These are phyloP conservation scores for Lutraria lutraria DNA, from an alignment of 2,888 invertebrate genomes.

Conservation along the genomic window DNA sequence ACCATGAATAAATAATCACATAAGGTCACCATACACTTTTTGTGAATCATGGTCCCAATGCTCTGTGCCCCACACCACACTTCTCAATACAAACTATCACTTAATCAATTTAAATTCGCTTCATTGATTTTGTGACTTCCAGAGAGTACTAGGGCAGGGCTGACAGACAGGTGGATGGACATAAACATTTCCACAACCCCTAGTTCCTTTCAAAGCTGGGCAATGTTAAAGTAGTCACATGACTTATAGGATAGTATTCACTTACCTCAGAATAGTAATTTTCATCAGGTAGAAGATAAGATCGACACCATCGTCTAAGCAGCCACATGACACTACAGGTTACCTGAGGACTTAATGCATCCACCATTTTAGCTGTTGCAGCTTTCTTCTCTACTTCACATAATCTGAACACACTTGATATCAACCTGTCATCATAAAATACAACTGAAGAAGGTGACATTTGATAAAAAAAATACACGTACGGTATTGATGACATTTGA, in stretches of 20 bases:
- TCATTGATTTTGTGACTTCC: no score
- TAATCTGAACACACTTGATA: slow-evolving; percentile 91
- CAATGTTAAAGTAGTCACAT: background rate
- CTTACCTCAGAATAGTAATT: slow-evolving; percentile 89
- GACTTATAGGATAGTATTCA: background rate
- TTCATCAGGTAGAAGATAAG: slow-evolving; percentile 91
- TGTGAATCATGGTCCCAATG: no score
- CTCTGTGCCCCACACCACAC: no score
- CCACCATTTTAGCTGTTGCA: slow-evolving; percentile 90
- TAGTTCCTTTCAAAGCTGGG: no score
- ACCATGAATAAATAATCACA: no score
- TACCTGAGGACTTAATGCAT: slow-evolving; percentile 93
- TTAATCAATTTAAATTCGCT: no score
- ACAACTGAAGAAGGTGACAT: background rate
- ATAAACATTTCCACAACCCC: no score
- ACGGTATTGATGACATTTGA: background rate
- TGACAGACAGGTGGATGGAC: no score
- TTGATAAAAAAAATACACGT: background rate
- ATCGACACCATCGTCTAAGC: slow-evolving; percentile 92
- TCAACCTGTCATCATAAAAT: slow-evolving; percentile 87
- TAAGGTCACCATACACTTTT: no score
- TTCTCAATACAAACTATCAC: no score
- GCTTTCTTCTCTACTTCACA: slow-evolving; percentile 92
- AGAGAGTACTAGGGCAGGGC: no score
- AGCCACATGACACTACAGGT: slow-evolving; percentile 93